Conservation (phyloP, 2,888 invertebrate genomes). For the Ligdia adustata region DNA sequence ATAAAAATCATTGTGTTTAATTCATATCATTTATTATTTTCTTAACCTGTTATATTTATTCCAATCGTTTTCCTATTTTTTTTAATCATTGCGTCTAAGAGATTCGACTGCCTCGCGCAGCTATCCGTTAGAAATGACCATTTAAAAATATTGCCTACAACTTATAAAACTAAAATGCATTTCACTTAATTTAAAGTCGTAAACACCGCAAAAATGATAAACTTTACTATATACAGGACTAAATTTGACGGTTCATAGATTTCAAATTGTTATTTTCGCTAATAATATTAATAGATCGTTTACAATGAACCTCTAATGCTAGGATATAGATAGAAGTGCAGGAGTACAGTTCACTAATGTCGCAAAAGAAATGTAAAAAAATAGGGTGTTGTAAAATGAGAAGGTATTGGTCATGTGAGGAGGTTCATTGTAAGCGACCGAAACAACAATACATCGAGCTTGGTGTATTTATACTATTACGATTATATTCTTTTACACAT, state of each 20-base stretch:
- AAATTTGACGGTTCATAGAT: conserved; percentile 72
- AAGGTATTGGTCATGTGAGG: conserved; percentile 62
- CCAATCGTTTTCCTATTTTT: conserved; percentile 82
- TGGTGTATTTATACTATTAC: conserved; percentile 77
- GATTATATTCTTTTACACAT: conserved; percentile 75
- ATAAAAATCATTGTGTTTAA: conserved; percentile 45
- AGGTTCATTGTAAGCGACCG: conserved; percentile 65
- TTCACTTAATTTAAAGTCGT: conserved; percentile 75
- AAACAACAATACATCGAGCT: conserved; percentile 67
- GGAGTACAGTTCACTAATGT: conserved; percentile 49
- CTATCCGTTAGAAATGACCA: conserved; percentile 77
- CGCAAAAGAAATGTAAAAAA: conserved; percentile 49
- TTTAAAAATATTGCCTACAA: conserved; percentile 82
- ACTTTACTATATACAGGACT: conserved; percentile 78
- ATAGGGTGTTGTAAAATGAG: conserved; percentile 51
- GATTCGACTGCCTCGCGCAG: conserved; percentile 77
- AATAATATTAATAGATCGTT: conserved; percentile 60
- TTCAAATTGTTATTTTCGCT: conserved; percentile 70
- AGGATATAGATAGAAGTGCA: conserved; percentile 59
- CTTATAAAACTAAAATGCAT: conserved; percentile 83
- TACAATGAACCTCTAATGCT: conserved; percentile 60
- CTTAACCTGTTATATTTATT: conserved; percentile 82
- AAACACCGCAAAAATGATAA: conserved; percentile 80
- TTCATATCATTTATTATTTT: conserved; percentile 83
- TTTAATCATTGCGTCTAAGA: conserved; percentile 81